Evolutionary conservation across 2,113 vertebrate genomes (phyloP), one percentile per base, ranked within the genome.

Genomic region (Odontesthes bonariensis): DNA sequence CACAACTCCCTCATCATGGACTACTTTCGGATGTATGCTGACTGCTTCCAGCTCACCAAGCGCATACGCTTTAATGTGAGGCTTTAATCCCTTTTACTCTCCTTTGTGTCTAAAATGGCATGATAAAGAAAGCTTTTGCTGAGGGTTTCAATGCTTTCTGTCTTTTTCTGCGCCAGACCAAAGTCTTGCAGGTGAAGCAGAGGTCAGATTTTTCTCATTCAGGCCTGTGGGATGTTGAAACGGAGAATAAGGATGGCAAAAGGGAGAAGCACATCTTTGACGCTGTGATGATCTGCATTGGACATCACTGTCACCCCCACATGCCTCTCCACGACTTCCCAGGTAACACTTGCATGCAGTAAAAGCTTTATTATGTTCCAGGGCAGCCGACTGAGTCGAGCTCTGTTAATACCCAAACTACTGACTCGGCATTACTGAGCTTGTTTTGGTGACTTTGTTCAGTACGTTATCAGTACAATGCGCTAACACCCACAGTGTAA

Each of bases 171-270:
- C 0, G 9, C 33, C 83, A 99, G 97, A 97, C 96, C 3, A 95
- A 83, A 47, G 97, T 94, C 51, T 55, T 92, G 75, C 95, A 92
- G 0, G 69, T 98, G 55, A 96, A 81, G 22, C 94, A 89, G 82
- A 23, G 54, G 54, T 85, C 91, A 0, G 94, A 97, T 83, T 99
- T 98, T 40, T 32, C 86, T 31, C 73, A 73, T 55, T 96, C 96
- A 0, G 98, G 97, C 14, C 96, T 95, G 79, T 99, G 98, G 98
- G 93, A 96, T 5, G 92, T 99, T 32, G 91, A 96, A 79, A 96
- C 93, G 0, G 93, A 94, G 73, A 93, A 95, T 71, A 86, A 64
- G 0, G 20, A 90, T 0, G 93, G 95, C 4, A 79, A 86, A 49
- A 83, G 2, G 65, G 82, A 95, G 49, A 93, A 42, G 1, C 92